Percentiles rank a stretch among this genome's conserved stretches.
Evolutionary conservation across 2,888 invertebrate species (phyloP).

Genomic region (Trissolcus brochymenae): DNA sequence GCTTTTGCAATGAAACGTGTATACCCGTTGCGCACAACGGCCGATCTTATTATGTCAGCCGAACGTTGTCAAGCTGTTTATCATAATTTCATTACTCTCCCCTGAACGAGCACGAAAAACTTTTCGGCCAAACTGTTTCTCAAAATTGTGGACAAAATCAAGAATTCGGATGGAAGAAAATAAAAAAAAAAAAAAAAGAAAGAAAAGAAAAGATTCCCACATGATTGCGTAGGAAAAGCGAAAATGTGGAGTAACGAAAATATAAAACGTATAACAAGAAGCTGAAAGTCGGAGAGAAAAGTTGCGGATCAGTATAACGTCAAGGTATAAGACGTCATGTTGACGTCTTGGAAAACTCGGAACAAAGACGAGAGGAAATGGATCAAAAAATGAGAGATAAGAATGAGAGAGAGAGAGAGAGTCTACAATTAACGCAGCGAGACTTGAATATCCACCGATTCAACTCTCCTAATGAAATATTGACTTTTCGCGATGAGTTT

Average conservation of each 20-base stretch:
- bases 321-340: no score
- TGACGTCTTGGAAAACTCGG: constrained; percentile 1
- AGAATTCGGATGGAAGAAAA: background rate
- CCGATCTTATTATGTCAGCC: constrained; percentile 45
- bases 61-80: background rate
- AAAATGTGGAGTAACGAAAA: no score
- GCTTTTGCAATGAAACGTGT: constrained; percentile 41
- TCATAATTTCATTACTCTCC: no score
- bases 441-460: constrained; percentile 19
- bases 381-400: constrained; percentile 18
- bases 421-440: constrained; percentile 20
- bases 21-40: constrained; percentile 14
- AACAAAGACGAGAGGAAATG: constrained; percentile 13
- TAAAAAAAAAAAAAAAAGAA: background rate
- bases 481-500: constrained; percentile 19
- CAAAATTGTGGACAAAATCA: no score
- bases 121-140: no score
- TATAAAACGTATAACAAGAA: background rate
- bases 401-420: constrained; percentile 24
- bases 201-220: no score
- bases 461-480: constrained; percentile 30
- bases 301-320: constrained; percentile 10
- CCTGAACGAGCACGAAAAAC: no score
- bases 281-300: constrained; percentile 21
- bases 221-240: no score